Evolutionary conservation across 2,888 invertebrate genomes (phyloP), one percentile per base, ranked within the genome.

Genomic region (Furcula furcula): DNA sequence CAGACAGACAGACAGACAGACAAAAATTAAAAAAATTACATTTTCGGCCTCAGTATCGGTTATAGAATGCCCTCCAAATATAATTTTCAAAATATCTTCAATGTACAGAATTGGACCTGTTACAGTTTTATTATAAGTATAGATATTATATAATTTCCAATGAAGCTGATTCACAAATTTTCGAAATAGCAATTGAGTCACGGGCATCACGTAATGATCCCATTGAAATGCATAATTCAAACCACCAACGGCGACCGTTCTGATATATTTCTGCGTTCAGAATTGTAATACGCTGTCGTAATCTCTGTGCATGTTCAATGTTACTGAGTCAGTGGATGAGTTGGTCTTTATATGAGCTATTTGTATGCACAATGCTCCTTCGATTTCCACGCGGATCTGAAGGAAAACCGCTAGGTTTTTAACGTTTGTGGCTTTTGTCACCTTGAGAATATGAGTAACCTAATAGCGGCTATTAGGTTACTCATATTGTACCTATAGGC

Each of bases 201-300:
- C 14, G 9, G n/a, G 19, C 10, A 6, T 25, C 15, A 25, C 30
- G 26, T 35, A 30, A 35, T 14, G 29, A 14, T 14, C 26, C 14
- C 14, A 14, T 26, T 26, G 3, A 5, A 26, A 26, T 26, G 26
- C 26, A 26, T 26, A 14, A 14, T 26, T 14, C 26, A 26, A n/a
- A 7, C n/a, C 7, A 14, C 1, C 9, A 13, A 14, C 18, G 36
- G 31, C 27, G 33, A 11, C 16, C 31, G 44, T 34, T 32, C 43
- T 38, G 52, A 56, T 40, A 50, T 35, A 50, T 14, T 36, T 37
- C 28, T 43, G 37, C 38, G 39, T 29, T 35, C 38, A 35, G 55
- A 65, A 64, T 65, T 40, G 43, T 37, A 58, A 63, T 26, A 38
- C 21, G 25, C 34, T 60, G 44, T 41, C 36, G 52, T 44, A 54